Base-by-base conservation (phyloP, 2,797 vertebrate genomes). In the Gorsachius magnificus region DNA sequence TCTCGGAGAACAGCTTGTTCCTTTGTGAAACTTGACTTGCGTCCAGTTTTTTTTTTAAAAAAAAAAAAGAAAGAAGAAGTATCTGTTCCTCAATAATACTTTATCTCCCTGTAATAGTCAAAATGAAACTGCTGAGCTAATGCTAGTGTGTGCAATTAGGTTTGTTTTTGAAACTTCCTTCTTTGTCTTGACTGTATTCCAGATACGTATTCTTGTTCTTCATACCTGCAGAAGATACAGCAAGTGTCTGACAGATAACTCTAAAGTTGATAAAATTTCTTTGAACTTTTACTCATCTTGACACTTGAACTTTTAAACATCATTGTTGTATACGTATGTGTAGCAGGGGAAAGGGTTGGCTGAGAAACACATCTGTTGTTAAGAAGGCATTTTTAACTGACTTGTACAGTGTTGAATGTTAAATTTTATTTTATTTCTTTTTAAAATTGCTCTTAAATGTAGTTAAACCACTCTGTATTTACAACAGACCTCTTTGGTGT, bases 161-260 rank as follows among this genome's bases (percentile, higher is more conserved):
- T 61, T 93, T 91, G 54, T 85, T 93, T 96, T 78, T 41, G 68
- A 83, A 94, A 68, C 36, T 77, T 95, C 53, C 5, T 9, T 43
- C 24, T 76, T 87, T 84, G 10, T 83, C 21, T 95, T 85, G 45
- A 68, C 25, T 51, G 12, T 29, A 36, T 90, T 89, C 50, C 68
- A 89, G 43, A 58, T 66, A 31, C 0, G 0, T 57, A 21, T 77
- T 71, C 15, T 72, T 75, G 24, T 51, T 54, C 46, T 25, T 92
- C 33, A 19, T 53, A 31, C 8, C 26, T 80, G 11, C 0, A 1
- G 64, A 65, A 83, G 48, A 35, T 20, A 50, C 22, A 51, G 41
- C 0, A 3, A 53, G 13, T 36, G 24, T 79, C 33, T 79, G 26
- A 50, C 12, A 33, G 22, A 28, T 22, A 83, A 54, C 24, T 41